phyloP scores from a whole-genome alignment of 2,888 invertebrate genomes.

The Leucania comma region DNA sequence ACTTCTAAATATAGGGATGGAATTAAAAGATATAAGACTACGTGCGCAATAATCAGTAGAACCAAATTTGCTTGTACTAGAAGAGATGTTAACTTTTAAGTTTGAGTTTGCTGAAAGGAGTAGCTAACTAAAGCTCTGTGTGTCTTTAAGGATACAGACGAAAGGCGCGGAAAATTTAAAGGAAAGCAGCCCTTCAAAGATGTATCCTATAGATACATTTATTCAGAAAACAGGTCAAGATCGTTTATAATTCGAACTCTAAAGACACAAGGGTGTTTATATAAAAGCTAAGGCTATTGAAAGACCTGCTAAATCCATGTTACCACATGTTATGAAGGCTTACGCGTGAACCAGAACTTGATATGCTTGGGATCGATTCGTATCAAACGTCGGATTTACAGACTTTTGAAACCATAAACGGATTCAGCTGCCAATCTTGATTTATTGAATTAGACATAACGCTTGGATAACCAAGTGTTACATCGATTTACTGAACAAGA shows the following conservation, averaged over 20 bases:
- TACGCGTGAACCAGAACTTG: slow-evolving; percentile 18
- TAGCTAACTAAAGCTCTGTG: background rate
- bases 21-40: background rate
- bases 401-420: slow-evolving; percentile 23
- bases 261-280: background rate
- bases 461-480: slow-evolving; percentile 22
- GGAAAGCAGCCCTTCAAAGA: background rate
- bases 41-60: background rate
- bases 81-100: background rate
- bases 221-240: no score
- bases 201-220: no score
- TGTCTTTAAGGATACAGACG: no score
- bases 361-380: slow-evolving; percentile 52
- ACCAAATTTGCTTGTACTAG: background rate
- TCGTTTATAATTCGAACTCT: no score
- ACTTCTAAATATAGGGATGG: background rate
- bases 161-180: background rate
- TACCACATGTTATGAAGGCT: slow-evolving; percentile 12
- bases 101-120: background rate
- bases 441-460: background rate
- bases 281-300: background rate
- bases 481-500: slow-evolving; percentile 13
- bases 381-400: slow-evolving; percentile 46
- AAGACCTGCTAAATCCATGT: slow-evolving; percentile 3
- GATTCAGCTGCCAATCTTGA: slow-evolving; percentile 41